These are phyloP conservation scores for Anser cygnoides DNA, from an alignment of 2,113 vertebrate species.

Conservation along the genomic window DNA sequence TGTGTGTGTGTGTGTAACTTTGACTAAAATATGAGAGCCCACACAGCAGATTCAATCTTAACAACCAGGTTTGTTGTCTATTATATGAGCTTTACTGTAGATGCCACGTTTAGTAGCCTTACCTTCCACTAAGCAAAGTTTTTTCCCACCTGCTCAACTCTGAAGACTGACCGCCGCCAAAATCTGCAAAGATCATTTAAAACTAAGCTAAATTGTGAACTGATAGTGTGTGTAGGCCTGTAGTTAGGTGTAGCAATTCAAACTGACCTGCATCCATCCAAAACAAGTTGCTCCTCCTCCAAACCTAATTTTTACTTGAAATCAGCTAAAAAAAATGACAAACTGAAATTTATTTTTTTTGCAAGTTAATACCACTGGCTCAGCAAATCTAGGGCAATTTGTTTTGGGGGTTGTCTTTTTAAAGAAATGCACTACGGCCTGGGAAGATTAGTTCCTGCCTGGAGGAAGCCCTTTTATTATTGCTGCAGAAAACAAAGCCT, in stretches of 20 bases:
- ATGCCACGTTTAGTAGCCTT: constrained; percentile 81
- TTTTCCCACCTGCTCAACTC: constrained; percentile 61
- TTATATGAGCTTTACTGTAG: constrained; percentile 81
- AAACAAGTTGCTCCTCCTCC: constrained; percentile 74
- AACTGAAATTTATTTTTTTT: constrained; percentile 73
- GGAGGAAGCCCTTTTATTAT: constrained; percentile 78
- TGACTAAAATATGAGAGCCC: too few species aligned
- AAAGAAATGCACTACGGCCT: constrained; percentile 79
- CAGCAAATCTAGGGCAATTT: constrained; percentile 73
- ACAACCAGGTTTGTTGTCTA: constrained; percentile 32
- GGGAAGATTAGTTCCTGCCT: constrained; percentile 67
- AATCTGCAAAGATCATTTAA: constrained; percentile 65
- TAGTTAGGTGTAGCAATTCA: constrained; percentile 78
- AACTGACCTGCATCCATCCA: constrained; percentile 78
- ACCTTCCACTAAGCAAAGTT: constrained; percentile 59
- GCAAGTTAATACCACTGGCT: constrained; percentile 78
- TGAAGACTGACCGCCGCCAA: constrained; percentile 63
- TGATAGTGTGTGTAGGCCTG: constrained; percentile 69
- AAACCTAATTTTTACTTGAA: constrained; percentile 82
- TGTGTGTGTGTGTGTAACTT: too few species aligned
- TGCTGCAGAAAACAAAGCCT: constrained; percentile 80
- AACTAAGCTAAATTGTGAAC: constrained; percentile 74
- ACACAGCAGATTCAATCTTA: not conserved
- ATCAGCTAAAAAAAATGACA: constrained; percentile 70
- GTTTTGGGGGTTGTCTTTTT: constrained; percentile 70